Base-by-base conservation (phyloP, 1,140 invertebrate genomes). In the Augochlora pura region DNA sequence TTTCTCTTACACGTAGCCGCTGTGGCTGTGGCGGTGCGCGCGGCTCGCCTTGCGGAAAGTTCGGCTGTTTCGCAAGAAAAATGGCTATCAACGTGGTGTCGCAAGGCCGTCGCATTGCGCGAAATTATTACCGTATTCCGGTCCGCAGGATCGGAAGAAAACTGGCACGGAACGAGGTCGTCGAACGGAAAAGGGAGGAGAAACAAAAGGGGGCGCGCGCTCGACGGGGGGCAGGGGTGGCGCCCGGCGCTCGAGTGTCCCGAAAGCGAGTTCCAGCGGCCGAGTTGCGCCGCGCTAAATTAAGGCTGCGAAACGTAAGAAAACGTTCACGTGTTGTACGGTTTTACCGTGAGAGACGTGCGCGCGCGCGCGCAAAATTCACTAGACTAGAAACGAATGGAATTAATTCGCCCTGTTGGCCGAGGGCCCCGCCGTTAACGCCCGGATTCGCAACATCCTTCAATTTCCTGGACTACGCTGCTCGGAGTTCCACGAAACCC, bases 61-160 rank as follows among this genome's bases (percentile, higher is more conserved):
- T 49, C 7, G 14, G 25, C 4, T 16, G 46, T 39, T 74, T 23
- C 14, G 27, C 8, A 14, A 38, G n/a, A 74, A 65, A 25, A 74
- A 38, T 72, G 6, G 46, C 27, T 52, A 54, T 65, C 60, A 21
- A 18, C 14, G 25, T 27, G 59, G 54, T 76, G 74, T 69, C 74
- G 74, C 74, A 76, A 65, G 38, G 38, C 59, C 74, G 65, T 76
- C 54, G 74, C 74, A 76, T 39, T 76, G 74, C 74, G 74, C 52
- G 64, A 54, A 76, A 76, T 76, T 76, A 76, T 76, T 46, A 68
- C 52, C 73, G 38, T 59, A 54, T 67, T 59, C 38, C 69, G 62
- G 62, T 65, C 62, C 25, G 73, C 73, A 68, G 73, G 38, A 76
- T 60, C 65, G 52, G 67, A 76, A 67, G 74, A 68, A 76, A 68